phyloP scores from a whole-genome alignment of 1,140 invertebrate genomes.

The Aricia agestis region DNA sequence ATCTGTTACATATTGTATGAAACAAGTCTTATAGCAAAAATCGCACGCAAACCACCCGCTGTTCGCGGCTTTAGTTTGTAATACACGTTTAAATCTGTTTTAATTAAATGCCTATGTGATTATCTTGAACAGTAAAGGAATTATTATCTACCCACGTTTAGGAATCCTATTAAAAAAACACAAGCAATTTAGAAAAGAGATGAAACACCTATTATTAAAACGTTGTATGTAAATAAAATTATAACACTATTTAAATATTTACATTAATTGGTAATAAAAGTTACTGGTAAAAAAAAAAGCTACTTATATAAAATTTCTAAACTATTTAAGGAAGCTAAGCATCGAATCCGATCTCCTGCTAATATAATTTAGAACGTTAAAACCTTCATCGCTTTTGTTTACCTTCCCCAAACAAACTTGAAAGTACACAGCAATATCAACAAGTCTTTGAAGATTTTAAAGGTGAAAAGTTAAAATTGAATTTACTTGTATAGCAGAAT shows the following conservation, averaged over 20 bases:
- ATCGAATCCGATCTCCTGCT: background rate
- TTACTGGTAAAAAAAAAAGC: too few species aligned
- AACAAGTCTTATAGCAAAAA: slow-evolving; percentile 9
- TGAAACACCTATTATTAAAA: too few species aligned
- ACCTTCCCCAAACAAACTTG: slow-evolving; percentile 8
- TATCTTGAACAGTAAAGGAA: background rate
- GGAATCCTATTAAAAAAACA: background rate
- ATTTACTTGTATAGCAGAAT: slow-evolving; percentile 65
- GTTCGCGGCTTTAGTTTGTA: background rate
- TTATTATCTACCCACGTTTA: background rate
- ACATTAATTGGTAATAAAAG: too few species aligned
- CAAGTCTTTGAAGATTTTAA: slow-evolving; percentile 17
- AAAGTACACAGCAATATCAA: slow-evolving; percentile 15
- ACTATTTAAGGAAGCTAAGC: background rate
- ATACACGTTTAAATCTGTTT: slow-evolving; percentile 9
- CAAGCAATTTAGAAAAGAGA: background rate
- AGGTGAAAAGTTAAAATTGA: slow-evolving; percentile 54
- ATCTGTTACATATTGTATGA: slow-evolving; percentile 10
- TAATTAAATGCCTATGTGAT: background rate
- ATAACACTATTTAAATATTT: too few species aligned
- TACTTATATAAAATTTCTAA: background rate
- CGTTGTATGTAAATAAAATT: too few species aligned
- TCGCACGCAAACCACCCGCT: slow-evolving; percentile 5
- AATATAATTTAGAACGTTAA: background rate
- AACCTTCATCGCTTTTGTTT: slow-evolving; percentile 3